phyloP scores from a whole-genome alignment of 2,797 vertebrate species.

The Hemitrygon akajei region DNA sequence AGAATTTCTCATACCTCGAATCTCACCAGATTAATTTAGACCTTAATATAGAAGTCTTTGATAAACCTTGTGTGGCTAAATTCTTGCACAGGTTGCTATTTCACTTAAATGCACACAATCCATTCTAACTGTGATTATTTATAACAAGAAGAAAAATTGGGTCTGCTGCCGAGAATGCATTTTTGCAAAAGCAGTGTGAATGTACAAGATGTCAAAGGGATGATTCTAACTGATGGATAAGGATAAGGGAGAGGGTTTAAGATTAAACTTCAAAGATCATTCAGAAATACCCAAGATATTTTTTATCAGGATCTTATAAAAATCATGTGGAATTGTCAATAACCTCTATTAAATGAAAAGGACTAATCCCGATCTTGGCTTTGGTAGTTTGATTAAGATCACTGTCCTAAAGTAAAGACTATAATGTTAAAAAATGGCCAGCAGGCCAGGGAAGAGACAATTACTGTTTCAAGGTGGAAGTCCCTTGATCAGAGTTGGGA shows the following conservation, averaged over 20 bases:
- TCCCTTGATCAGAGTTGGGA: no score
- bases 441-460: no score
- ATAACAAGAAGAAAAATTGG: not conserved
- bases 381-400: not conserved
- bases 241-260: not conserved
- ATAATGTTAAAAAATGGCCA: no score
- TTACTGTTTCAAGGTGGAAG: no score
- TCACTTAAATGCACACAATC: not conserved
- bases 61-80: not conserved
- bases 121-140: not conserved
- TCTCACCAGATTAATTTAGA: not conserved
- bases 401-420: no score
- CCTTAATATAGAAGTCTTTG: not conserved
- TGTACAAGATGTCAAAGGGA: not conserved
- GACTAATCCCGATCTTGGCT: not conserved
- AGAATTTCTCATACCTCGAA: no score
- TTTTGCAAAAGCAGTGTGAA: not conserved
- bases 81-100: not conserved
- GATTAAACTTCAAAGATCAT: not conserved
- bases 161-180: not conserved
- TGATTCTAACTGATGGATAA: not conserved
- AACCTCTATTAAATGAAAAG: not conserved
- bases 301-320: not conserved
- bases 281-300: not conserved
- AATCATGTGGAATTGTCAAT: not conserved